Conservation (phyloP, 2,113 vertebrate genomes). For the Lipotes vexillifer region DNA sequence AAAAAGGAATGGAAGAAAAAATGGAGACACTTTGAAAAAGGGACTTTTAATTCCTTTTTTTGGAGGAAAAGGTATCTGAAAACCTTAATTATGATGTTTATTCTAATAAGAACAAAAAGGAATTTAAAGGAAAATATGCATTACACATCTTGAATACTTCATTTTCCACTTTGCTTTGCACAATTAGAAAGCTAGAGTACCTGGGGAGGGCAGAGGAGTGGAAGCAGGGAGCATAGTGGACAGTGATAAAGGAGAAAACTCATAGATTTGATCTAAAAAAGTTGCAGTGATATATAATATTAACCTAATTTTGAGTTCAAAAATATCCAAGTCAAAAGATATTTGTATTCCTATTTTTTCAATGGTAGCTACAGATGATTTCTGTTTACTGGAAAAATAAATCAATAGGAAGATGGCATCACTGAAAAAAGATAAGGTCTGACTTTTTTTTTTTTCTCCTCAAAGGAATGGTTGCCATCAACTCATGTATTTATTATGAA, state of each 20-base stretch:
- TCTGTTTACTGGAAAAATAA: conserved; percentile 78
- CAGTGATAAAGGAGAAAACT: conserved; percentile 59
- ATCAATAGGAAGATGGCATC: conserved; percentile 77
- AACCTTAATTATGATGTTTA: conserved; percentile 5
- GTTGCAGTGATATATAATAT: conserved; percentile 57
- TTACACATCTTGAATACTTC: not conserved
- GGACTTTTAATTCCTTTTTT: conserved; percentile 34
- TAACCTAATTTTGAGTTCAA: conserved; percentile 75
- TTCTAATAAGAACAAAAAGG: conserved; percentile 28
- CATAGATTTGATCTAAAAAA: conserved; percentile 72
- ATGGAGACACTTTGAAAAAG: conserved; percentile 39
- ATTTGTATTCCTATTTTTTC: conserved; percentile 72
- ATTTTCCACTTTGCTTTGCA: not conserved
- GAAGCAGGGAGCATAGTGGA: not conserved
- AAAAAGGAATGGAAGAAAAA: conserved; percentile 20
- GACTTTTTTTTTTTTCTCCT: conserved; percentile 75
- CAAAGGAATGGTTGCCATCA: conserved; percentile 78
- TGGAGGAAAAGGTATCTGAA: conserved; percentile 21
- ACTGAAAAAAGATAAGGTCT: conserved; percentile 75
- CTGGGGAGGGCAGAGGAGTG: not conserved
- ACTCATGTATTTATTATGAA: conserved; percentile 80
- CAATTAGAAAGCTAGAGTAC: not conserved
- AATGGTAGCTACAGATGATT: conserved; percentile 77
- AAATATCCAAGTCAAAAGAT: conserved; percentile 73
- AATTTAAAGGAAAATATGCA: conserved; percentile 16